Conservation (phyloP, 2,888 invertebrate genomes). For the Chaitophorus viminalis region DNA sequence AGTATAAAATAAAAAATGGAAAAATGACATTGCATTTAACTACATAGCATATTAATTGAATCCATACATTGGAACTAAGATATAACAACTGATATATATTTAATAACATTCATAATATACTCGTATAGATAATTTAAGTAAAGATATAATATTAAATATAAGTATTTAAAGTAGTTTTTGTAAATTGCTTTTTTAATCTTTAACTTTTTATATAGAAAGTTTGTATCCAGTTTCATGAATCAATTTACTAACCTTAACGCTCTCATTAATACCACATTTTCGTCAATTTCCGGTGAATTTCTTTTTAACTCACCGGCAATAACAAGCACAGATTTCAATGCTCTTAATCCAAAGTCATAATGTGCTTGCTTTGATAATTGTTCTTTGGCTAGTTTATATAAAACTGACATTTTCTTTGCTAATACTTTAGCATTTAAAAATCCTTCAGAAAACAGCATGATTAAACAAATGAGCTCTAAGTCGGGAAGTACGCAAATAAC, state of each 20-base stretch:
- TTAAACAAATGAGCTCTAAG: constrained; percentile 89
- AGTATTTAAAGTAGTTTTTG: constrained; percentile 69
- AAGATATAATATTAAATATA: too few species aligned
- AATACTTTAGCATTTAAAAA: constrained; percentile 87
- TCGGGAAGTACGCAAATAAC: constrained; percentile 94
- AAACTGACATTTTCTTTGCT: constrained; percentile 93
- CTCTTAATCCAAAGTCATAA: constrained; percentile 92
- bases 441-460: constrained; percentile 92
- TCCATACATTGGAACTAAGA: too few species aligned
- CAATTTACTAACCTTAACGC: constrained; percentile 81
- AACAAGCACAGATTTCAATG: constrained; percentile 88
- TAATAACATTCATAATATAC: too few species aligned
- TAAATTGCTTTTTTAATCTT: not conserved
- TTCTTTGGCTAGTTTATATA: constrained; percentile 86
- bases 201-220: too few species aligned
- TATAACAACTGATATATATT: too few species aligned
- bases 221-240: not conserved
- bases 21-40: too few species aligned
- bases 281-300: constrained; percentile 81
- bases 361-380: constrained; percentile 93
- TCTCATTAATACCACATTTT: constrained; percentile 89
- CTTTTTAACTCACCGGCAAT: constrained; percentile 88
- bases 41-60: too few species aligned
- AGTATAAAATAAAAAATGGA: too few species aligned
- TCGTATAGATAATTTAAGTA: too few species aligned